Conservation (phyloP, 64 coral and sea anemone genomes). For the Montipora capricornis region DNA sequence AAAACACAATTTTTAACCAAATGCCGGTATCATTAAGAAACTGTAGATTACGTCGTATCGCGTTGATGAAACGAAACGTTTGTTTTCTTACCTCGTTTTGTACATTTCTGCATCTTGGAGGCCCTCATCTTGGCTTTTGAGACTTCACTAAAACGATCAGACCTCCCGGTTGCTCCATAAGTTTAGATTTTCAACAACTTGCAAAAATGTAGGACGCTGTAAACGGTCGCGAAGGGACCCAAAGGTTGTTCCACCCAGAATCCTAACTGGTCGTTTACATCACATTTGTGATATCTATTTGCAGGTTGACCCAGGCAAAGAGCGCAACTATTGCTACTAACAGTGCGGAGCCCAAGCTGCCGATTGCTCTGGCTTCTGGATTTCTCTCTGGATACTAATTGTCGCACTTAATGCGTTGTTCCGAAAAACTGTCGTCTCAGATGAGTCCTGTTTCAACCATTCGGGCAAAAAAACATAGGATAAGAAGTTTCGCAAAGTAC, state of each 20-base stretch:
- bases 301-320: not conserved
- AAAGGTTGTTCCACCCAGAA: not conserved
- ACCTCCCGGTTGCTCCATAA: slow-evolving; percentile 3
- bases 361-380: not conserved
- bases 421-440: not conserved
- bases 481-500: not conserved
- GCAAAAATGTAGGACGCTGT: not conserved
- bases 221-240: not conserved
- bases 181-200: not conserved
- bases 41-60: too few relatives aligned
- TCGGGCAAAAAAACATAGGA: not conserved
- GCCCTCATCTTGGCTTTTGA: slow-evolving; percentile 2
- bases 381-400: not conserved
- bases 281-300: not conserved
- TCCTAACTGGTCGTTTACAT: not conserved
- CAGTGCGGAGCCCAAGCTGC: not conserved
- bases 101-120: not conserved
- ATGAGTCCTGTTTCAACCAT: not conserved
- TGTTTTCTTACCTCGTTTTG: not conserved
- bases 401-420: not conserved
- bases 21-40: not conserved
- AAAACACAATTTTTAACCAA: too few relatives aligned
- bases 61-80: too few relatives aligned
- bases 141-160: not conserved
- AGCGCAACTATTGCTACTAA: not conserved